Conservation (phyloP, 2,113 vertebrate species). For the Salvelinus sp. region DNA sequence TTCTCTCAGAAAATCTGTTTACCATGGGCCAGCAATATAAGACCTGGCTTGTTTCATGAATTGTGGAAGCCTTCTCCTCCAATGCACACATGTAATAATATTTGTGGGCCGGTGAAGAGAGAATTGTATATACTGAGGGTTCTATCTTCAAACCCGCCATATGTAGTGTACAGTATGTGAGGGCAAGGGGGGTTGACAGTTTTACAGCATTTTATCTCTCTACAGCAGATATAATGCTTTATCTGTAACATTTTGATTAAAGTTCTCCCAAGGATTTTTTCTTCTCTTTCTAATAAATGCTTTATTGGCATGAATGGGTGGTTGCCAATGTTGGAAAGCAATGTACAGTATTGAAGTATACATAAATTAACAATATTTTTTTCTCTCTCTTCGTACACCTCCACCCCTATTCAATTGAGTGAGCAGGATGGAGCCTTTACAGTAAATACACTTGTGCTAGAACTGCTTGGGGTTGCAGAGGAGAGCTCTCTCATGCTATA, state of each 20-base stretch:
- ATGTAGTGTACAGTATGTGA: background rate
- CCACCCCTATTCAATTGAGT: background rate
- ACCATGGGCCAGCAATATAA: background rate
- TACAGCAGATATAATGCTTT: conserved; percentile 33
- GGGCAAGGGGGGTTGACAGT: too few species aligned
- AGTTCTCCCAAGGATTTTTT: conserved; percentile 10
- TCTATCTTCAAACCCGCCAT: background rate
- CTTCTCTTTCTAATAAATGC: background rate
- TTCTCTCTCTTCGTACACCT: background rate
- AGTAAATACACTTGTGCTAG: conserved; percentile 18
- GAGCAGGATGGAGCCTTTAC: background rate
- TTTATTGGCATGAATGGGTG: too few species aligned
- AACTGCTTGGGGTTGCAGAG: conserved; percentile 11
- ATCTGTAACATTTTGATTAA: conserved; percentile 28
- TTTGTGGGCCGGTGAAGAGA: conserved; percentile 5
- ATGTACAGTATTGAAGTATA: too few species aligned
- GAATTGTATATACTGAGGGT: conserved; percentile 21
- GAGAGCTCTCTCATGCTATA: conserved; percentile 14
- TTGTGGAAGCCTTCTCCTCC: conserved; percentile 22
- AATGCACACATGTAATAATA: conserved; percentile 11
- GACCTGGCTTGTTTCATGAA: conserved; percentile 18
- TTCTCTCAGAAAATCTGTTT: background rate
- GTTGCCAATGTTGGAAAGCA: too few species aligned
- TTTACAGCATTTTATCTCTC: background rate
- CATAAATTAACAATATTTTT: too few species aligned